Evolutionary conservation across 2,113 vertebrate genomes (phyloP).

Genomic region (Heteronetta atricapilla): DNA sequence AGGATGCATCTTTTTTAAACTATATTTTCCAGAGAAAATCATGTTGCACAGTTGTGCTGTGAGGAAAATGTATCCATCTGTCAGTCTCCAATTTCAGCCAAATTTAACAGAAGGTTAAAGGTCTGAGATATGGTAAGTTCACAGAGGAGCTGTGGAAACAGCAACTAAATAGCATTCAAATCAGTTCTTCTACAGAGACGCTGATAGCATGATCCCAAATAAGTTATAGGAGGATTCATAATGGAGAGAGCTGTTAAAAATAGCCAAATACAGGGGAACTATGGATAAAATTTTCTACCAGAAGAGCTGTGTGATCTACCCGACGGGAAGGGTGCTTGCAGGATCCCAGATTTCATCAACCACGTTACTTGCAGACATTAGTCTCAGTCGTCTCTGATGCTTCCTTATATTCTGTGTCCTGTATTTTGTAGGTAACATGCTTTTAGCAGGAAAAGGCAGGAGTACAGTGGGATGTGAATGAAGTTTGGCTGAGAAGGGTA

Average conservation of each 20-base stretch:
- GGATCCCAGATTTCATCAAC: neutral
- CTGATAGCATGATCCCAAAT: neutral
- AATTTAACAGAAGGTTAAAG: neutral
- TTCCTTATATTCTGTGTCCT: neutral
- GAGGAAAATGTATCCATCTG: neutral
- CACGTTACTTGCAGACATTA: neutral
- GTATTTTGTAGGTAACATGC: neutral
- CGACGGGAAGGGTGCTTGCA: neutral
- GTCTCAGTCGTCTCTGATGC: neutral
- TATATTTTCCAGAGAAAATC: neutral
- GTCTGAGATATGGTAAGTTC: neutral
- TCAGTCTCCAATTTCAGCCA: neutral
- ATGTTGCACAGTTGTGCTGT: neutral
- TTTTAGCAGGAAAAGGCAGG: neutral
- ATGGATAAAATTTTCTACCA: neutral
- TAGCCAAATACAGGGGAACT: neutral
- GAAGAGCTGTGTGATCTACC: neutral
- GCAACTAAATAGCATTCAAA: neutral
- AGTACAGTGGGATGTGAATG: neutral
- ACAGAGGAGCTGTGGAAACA: neutral
- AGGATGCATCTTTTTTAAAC: neutral
- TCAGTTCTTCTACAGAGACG: neutral
- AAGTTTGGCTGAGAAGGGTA: neutral
- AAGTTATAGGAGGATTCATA: neutral
- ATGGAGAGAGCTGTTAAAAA: neutral